These are phyloP conservation scores for Zaprionus davidi DNA, from an alignment of 1,140 invertebrate species.

Conservation along the genomic window DNA sequence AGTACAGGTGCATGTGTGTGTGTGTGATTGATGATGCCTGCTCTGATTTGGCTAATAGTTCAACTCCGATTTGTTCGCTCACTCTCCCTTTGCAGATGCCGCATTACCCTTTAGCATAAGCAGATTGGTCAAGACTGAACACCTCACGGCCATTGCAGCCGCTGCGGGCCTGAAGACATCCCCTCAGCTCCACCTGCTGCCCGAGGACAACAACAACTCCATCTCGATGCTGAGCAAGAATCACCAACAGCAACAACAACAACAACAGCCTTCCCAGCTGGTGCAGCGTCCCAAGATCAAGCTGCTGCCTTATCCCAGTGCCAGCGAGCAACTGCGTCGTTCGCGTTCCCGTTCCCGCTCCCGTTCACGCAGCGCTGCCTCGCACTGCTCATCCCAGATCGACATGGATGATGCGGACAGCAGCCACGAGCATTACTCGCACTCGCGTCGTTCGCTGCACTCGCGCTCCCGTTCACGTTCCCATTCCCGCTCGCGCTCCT, in stretches of 20 bases:
- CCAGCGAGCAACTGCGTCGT: conserved; percentile 70
- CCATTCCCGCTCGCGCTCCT: conserved; percentile 78
- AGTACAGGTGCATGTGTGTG: conserved; percentile 52
- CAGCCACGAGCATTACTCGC: conserved; percentile 48
- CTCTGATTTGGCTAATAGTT: conserved; percentile 61
- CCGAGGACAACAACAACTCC: conserved; percentile 81
- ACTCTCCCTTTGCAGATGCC: conserved; percentile 85
- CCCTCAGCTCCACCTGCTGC: conserved; percentile 55
- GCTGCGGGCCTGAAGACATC: conserved; percentile 57
- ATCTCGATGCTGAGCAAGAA: conserved; percentile 82
- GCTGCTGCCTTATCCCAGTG: conserved; percentile 55
- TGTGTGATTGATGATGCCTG: conserved; percentile 63
- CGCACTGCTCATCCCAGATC: conserved; percentile 85
- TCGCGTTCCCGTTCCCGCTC: conserved; percentile 83
- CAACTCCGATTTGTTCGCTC: background rate
- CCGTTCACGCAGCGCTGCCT: conserved; percentile 84
- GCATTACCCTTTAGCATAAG: conserved; percentile 90
- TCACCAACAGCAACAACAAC: conserved; percentile 59
- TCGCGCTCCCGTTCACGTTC: conserved; percentile 66
- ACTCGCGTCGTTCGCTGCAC: conserved; percentile 66
- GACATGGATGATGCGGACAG: conserved; percentile 78
- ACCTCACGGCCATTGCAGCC: conserved; percentile 85
- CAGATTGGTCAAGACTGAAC: conserved; percentile 86
- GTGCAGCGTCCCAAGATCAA: conserved; percentile 44
- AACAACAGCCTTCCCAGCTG: conserved; percentile 40